Evolutionary conservation across 1,140 invertebrate species (phyloP), one percentile per base, ranked within the genome.

Genomic region (Ditylenchus dipsaci): DNA sequence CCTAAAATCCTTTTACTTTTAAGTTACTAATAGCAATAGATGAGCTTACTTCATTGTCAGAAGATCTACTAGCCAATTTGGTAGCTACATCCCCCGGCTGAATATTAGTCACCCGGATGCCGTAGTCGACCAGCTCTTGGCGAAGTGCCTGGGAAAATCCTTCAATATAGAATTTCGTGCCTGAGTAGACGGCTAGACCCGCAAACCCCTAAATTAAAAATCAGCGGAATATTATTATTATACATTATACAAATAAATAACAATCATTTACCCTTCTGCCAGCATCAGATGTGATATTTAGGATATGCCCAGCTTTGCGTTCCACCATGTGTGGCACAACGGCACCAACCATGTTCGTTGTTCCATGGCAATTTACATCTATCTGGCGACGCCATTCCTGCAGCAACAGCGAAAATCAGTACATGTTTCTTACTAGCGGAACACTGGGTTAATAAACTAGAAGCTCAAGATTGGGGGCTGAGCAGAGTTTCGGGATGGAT

Each of bases 211-310:
- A 72, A 27, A 81, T 13, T 27, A 1, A 15, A 69, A n/a, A 29
- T 29, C 15, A 53, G 49, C 8, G n/a, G 23, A 53, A 26, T 61
- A 7, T 19, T 38, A 59, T 59, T 11, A 59, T n/a, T n/a, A 59
- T 59, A 15, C 38, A 68, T 67, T 17, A 15, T 1, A 58, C 13
- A 65, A 45, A 49, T 61, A 43, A 21, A 5, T 13, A 19, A 61
- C n/a, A 61, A 5, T n/a, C n/a, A n/a, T 23, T 67, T 72, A 84
- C 84, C 74, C 75, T 79, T 72, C 80, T 80, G 1, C 84, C 85
- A 30, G 85, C 85, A 80, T 86, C 82, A 47, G 84, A 85, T 8
- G 84, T 84, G 60, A 86, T 84, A 72, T 86, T 86, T 17, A 86
- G 27, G 69, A 86, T 85, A 68, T 85, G 85, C 26, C 85, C 85